phyloP scores from a whole-genome alignment of 2,888 invertebrate genomes.

The Choristoneura rosaceana region DNA sequence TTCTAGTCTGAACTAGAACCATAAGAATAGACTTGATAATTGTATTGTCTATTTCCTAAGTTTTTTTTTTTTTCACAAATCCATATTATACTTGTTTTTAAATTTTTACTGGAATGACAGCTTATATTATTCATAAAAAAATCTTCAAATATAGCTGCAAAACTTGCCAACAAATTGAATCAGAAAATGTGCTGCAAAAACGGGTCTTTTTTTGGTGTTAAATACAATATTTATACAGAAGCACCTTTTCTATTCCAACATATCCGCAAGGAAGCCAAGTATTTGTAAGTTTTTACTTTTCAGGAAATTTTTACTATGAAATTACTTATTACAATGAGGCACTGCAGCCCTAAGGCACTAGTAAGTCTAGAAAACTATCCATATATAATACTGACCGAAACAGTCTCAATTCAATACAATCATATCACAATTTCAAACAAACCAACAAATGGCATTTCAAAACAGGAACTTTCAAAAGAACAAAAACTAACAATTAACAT shows the following conservation, averaged over 20 bases:
- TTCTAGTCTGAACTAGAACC: conserved; percentile 10
- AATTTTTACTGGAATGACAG: too few species aligned
- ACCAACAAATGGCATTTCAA: conserved; percentile 52
- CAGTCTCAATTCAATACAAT: conserved; percentile 52
- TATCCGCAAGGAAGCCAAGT: background rate
- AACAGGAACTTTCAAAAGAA: conserved; percentile 48
- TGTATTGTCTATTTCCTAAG: too few species aligned
- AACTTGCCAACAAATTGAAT: too few species aligned
- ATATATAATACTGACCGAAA: conserved; percentile 56
- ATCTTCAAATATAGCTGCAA: too few species aligned
- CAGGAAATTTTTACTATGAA: background rate
- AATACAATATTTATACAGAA: background rate
- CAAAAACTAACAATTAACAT: conserved; percentile 29
- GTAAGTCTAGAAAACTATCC: conserved; percentile 24
- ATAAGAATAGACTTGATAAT: background rate
- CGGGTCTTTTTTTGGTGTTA: too few species aligned
- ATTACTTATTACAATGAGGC: background rate
- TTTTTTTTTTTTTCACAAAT: too few species aligned
- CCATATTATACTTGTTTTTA: too few species aligned
- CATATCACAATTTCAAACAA: conserved; percentile 47
- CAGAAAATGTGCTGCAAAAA: too few species aligned
- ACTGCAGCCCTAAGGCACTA: conserved; percentile 29
- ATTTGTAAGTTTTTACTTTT: background rate
- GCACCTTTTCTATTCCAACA: background rate
- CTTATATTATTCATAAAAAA: too few species aligned